Evolutionary conservation across 2,797 vertebrate genomes (phyloP), one percentile per base, ranked within the genome.

Genomic region (Holocentrus rufus): DNA sequence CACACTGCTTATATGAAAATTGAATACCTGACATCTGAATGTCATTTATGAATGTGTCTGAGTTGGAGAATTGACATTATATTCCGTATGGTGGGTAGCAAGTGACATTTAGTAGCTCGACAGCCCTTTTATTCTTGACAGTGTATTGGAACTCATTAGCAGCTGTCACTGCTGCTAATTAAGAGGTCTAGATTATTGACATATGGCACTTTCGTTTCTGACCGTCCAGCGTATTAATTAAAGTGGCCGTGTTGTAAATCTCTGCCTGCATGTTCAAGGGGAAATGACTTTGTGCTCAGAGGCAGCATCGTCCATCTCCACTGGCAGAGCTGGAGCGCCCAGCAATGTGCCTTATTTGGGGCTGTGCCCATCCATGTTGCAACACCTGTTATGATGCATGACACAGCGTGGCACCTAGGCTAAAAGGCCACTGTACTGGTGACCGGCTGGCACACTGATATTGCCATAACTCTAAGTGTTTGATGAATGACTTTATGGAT

Each of bases 111-210:
- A 46, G 58, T 73, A 63, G 60, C 64, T 76, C 20, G 81, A 80
- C 79, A 88, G 84, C 55, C 81, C 77, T 80, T 27, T 87, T 85
- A 88, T 80, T 86, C 72, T 77, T 82, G 78, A 79, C 73, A 44
- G 75, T 67, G 68, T 79, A 75, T 71, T 76, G 73, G 74, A 89
- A 83, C 80, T 90, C 84, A 89, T 93, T 90, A 92, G 74, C 72
- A 81, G 85, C 87, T 86, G 84, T 90, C 86, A 82, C 81, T 34
- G 66, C 67, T 83, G 81, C 85, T 91, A 90, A 93, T 92, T 90
- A 93, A 87, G 84, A 90, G 74, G 79, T 92, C 89, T 86, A 92
- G 88, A 91, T 92, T 91, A 92, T 91, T 90, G 89, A 87, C 91
- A 89, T 86, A 87, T 89, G 89, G 85, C 53, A 55, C 85, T 89